Evolutionary conservation across 2,888 invertebrate genomes (phyloP).

Genomic region (Netelia virgata): DNA sequence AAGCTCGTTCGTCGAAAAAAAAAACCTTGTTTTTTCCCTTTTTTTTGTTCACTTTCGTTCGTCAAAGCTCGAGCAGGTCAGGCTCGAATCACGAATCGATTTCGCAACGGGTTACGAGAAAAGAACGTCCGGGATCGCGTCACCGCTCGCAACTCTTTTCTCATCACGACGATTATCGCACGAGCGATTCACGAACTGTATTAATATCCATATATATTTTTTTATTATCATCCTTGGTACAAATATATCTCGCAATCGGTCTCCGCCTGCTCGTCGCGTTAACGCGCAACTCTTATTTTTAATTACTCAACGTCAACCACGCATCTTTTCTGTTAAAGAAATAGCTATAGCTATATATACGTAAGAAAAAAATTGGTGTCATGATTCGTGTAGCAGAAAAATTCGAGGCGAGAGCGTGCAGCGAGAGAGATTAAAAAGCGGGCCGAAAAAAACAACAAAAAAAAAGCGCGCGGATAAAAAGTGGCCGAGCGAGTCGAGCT

Average conservation of each 20-base stretch:
- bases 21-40: constrained; percentile 10
- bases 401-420: constrained; percentile 45
- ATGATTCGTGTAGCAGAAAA: constrained; percentile 28
- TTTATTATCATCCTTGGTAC: too few species aligned
- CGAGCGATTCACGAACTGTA: not conserved
- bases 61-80: constrained; percentile 9
- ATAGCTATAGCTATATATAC: not conserved
- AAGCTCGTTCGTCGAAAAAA: constrained; percentile 7
- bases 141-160: constrained; percentile 24
- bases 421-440: constrained; percentile 45
- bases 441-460: constrained; percentile 37
- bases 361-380: constrained; percentile 6
- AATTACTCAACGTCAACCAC: not conserved
- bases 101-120: constrained; percentile 47
- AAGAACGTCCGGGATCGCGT: constrained; percentile 20
- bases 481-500: constrained; percentile 49
- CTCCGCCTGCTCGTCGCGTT: not conserved
- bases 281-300: not conserved
- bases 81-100: constrained; percentile 53
- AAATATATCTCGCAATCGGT: not conserved
- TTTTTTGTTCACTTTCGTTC: not conserved
- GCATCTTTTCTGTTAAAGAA: not conserved
- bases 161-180: too few species aligned
- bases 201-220: too few species aligned
- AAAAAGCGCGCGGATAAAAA: constrained; percentile 53